Evolutionary conservation across 2,797 vertebrate species (phyloP), one percentile per base, ranked within the genome.

Genomic region (Chromobotia macracanthus): DNA sequence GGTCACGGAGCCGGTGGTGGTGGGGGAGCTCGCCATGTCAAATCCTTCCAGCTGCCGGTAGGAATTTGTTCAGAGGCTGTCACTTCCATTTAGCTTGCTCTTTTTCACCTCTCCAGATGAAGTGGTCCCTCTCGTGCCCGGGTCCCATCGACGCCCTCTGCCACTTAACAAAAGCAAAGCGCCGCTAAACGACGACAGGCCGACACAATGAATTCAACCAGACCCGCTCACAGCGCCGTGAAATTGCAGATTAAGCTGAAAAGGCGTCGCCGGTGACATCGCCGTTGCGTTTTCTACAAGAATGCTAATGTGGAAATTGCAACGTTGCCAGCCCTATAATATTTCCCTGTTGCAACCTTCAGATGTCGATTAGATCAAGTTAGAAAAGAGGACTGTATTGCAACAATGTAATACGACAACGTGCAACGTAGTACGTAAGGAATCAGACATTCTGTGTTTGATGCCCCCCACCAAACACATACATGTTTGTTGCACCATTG

Each of bases 21-120:
- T 51, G 82, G 76, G 76, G 84, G 89, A 84, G 83, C 72, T 76
- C 77, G 84, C 83, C 87, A 85, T 84, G 84, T 86, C 85, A 86
- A 90, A 89, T 87, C 86, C 87, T 65, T 73, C 89, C 93, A 93
- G 93, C 93, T 94, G 92, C 91, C 84, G 86, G 85, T 84, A 90
- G 91, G 91, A 91, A 85, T 92, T 91, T 90, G 90, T 90, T 90
- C 90, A 87, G 90, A 89, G 87, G 88, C 87, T 93, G 92, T 94
- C 92, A 92, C 87, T 90, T 91, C 85, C 88, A 92, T 92, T 93
- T 93, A 90, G 90, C 88, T 90, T 91, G 89, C 87, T 89, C 91
- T 91, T 92, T 91, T 90, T 88, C 84, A 83, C 84, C 79, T 77
- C 82, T 75, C 76, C 85, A 86, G 83, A 89, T 72, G 86, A 89